phyloP scores from a whole-genome alignment of 2,113 vertebrate genomes.

The Athene noctua region DNA sequence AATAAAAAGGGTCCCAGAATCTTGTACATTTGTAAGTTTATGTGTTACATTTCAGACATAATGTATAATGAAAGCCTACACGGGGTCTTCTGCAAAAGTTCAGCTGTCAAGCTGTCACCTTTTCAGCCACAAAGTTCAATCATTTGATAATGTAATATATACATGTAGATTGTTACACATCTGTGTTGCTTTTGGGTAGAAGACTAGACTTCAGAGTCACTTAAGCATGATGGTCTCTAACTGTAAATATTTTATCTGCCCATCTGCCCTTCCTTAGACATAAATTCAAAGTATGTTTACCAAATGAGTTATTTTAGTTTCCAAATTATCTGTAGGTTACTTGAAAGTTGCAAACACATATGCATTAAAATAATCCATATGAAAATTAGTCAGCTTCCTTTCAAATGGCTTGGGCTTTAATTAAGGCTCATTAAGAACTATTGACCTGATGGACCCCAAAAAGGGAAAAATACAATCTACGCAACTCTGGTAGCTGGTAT shows the following conservation, averaged over 20 bases:
- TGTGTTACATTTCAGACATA: background rate
- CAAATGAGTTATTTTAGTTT: background rate
- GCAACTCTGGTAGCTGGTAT: background rate
- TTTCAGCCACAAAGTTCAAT: background rate
- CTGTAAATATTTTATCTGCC: background rate
- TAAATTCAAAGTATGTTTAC: background rate
- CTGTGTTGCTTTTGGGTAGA: background rate
- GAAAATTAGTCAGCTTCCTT: background rate
- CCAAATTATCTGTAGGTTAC: background rate
- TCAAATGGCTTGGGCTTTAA: background rate
- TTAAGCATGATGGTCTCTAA: background rate
- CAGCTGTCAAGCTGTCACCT: background rate
- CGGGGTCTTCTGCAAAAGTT: background rate
- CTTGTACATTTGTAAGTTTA: background rate
- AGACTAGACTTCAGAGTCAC: background rate
- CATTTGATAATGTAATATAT: background rate
- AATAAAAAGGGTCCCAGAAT: background rate
- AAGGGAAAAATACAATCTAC: background rate
- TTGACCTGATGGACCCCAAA: background rate
- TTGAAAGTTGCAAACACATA: background rate
- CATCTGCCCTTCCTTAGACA: background rate
- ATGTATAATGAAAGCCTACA: background rate
- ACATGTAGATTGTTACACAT: rapidly evolving
- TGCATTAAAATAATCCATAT: background rate
- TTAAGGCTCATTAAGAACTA: background rate